Evolutionary conservation across 35 echinoderm and acorn worm genomes (phyloP).

Genomic region (Ophioderma brevispina): DNA sequence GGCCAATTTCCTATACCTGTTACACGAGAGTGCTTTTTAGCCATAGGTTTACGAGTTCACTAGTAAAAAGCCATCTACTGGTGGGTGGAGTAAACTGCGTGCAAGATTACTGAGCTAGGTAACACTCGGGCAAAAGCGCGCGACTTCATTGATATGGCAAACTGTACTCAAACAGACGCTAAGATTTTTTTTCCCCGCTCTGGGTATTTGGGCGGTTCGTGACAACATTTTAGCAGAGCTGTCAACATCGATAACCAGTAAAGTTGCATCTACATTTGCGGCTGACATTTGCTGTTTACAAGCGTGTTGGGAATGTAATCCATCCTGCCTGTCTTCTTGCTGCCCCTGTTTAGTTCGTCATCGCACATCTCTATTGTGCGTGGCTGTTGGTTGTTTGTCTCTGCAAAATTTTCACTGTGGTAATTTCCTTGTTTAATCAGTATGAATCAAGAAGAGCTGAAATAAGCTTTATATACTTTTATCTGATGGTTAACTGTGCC

Average conservation of each 20-base stretch:
- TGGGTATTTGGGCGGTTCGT: constrained; percentile 12
- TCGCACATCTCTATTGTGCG: no score
- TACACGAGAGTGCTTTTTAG: background rate
- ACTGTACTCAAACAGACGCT: background rate
- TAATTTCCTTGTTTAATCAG: no score
- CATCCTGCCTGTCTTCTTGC: background rate
- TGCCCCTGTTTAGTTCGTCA: constrained; percentile 1
- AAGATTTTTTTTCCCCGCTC: background rate
- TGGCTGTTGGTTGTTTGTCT: no score
- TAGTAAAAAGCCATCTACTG: background rate
- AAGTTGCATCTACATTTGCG: background rate
- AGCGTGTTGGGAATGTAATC: constrained; percentile 4
- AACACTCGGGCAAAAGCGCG: constrained; percentile 3
- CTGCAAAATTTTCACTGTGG: no score
- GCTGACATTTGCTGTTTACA: constrained; percentile 9
- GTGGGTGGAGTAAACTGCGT: background rate
- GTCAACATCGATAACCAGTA: background rate
- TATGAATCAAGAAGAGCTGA: no score
- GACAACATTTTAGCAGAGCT: constrained; percentile 10
- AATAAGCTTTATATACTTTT: no score
- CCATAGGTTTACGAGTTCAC: background rate
- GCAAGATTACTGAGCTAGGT: constrained; percentile 4
- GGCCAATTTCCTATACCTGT: background rate
- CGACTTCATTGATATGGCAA: constrained; percentile 9
- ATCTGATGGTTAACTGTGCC: no score